Conservation (phyloP, 53 echinoderm and acorn worm genomes). For the Patiria pectinifera region DNA sequence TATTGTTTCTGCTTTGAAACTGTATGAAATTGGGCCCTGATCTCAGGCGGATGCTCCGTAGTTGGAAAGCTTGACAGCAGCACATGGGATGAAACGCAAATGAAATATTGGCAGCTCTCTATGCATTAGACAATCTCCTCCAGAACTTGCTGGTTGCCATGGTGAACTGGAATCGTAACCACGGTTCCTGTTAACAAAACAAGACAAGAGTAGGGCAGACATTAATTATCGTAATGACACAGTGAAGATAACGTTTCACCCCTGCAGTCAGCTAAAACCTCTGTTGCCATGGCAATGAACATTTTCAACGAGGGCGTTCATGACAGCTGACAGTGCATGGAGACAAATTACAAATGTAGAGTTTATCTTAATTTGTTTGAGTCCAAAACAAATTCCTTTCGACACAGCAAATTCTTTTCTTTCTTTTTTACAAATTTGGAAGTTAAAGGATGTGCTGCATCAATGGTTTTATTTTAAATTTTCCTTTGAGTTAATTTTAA, state of each 20-base stretch:
- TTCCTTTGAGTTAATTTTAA: too few relatives aligned
- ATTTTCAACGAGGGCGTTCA: not conserved
- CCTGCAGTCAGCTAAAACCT: not conserved
- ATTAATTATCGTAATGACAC: not conserved
- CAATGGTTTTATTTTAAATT: too few relatives aligned
- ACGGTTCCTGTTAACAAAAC: conserved; percentile 66
- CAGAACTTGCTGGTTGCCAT: conserved; percentile 67
- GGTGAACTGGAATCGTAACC: conserved; percentile 78
- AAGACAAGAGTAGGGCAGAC: not conserved
- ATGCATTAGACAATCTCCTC: conserved; percentile 85
- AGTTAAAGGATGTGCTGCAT: too few relatives aligned
- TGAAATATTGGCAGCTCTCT: not conserved
- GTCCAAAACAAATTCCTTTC: not conserved
- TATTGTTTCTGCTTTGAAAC: too few relatives aligned
- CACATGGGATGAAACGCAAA: not conserved
- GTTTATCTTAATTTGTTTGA: not conserved
- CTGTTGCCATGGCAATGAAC: not conserved
- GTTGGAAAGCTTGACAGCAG: not conserved
- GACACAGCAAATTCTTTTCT: too few relatives aligned
- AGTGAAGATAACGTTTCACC: not conserved
- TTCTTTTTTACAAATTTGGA: too few relatives aligned
- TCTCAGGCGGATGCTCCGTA: not conserved
- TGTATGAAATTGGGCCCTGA: too few relatives aligned
- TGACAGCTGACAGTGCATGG: not conserved
- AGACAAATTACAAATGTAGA: not conserved